Evolutionary conservation across 2,888 invertebrate genomes (phyloP), one percentile per base, ranked within the genome.

Genomic region (Brachyptera risi): DNA sequence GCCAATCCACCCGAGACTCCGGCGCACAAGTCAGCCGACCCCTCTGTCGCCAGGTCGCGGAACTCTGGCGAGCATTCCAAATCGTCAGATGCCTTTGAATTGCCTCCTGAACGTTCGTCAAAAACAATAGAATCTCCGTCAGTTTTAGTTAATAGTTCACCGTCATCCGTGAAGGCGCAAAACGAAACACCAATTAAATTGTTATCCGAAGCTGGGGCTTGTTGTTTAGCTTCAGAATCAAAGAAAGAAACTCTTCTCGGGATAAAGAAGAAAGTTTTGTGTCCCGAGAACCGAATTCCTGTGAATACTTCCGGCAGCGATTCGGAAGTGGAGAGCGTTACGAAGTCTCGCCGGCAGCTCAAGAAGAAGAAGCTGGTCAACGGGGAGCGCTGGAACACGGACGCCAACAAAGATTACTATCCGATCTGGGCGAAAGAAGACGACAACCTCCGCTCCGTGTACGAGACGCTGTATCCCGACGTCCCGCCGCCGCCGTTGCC

Each of bases 401-500:
- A n/a, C n/a, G n/a, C n/a, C n/a, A n/a, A n/a, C n/a, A 50, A 62
- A 49, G 85, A 85, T 68, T 86, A 86, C 72, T 84, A 83, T 73
- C 85, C 85, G 71, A 83, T 86, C 71, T 86, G 86, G 86, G 83
- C 83, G 70, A 81, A 82, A 13, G 11, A 27, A 38, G 65, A 75
- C 78, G 57, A 60, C 37, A 62, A 58, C 23, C 19, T 59, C 17
- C 58, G 62, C 7, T 66, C 66, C 58, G 56, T 66, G 57, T 67
- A 68, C 65, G 71, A 71, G 64, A 70, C 70, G 15, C 65, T 71
- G n/a, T 70, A 69, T 63, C 68, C 70, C 59, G 60, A 69, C 35
- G 66, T 66, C 9, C 68, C 69, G 60, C 81, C 87, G 40, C 89
- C 89, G 37, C 86, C 85, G 19, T 74, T 89, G 67, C 90, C 90